Percentiles rank a stretch among this genome's conserved stretches.
Conservation (phyloP, 2,113 vertebrate species). For the Bufo gargarizans region DNA sequence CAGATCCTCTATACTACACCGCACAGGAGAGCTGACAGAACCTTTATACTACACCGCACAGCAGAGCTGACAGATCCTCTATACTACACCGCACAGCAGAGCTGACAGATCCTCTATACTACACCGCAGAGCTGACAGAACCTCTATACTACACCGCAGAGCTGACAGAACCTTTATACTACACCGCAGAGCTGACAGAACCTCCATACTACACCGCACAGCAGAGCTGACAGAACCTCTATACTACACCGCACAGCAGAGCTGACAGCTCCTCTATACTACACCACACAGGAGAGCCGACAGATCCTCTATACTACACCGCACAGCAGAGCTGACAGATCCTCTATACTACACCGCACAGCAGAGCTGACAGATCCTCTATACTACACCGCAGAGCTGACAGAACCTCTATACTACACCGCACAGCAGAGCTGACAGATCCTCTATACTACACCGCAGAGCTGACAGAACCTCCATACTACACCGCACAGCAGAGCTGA, state of each 20-base stretch:
- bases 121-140: background rate
- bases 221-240: background rate
- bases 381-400: background rate
- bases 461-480: background rate
- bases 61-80: background rate
- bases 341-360: constrained; percentile 4
- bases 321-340: background rate
- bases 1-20: background rate
- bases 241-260: background rate
- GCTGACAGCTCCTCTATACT: background rate
- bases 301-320: background rate
- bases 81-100: background rate
- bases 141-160: background rate
- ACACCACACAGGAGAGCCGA: background rate
- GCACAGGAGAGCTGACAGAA: background rate
- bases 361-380: background rate
- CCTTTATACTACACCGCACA: background rate
- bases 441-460: background rate
- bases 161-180: background rate
- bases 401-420: background rate
- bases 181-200: background rate
- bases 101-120: background rate
- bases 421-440: background rate
- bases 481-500: background rate
- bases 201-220: background rate